Evolutionary conservation across 2,888 invertebrate genomes (phyloP).

Genomic region (Drosophila nigricruria): DNA sequence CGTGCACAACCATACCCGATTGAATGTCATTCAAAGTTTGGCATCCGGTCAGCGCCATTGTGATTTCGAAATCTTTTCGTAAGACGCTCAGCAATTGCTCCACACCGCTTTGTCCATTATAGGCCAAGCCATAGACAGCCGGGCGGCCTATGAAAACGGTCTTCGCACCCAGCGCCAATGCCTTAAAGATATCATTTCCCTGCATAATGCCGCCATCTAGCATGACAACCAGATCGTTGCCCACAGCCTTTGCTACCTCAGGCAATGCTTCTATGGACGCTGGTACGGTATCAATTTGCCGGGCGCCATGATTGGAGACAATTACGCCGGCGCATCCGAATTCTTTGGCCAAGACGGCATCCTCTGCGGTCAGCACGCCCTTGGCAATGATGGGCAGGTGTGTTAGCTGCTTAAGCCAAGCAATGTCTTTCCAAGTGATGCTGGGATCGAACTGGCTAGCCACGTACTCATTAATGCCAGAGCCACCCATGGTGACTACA

Average conservation of each 20-base stretch:
- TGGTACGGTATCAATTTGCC: conserved; percentile 90
- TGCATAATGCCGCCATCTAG: conserved; percentile 94
- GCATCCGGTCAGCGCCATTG: conserved; percentile 92
- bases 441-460: conserved; percentile 91
- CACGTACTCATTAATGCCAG: conserved; percentile 93
- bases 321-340: conserved; percentile 92
- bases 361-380: conserved; percentile 94
- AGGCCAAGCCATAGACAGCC: conserved; percentile 93
- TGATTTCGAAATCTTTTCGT: conserved; percentile 90
- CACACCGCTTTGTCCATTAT: conserved; percentile 92
- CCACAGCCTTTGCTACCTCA: conserved; percentile 91
- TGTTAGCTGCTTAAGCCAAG: conserved; percentile 93
- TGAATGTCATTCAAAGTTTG: conserved; percentile 88
- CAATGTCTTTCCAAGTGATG: conserved; percentile 94
- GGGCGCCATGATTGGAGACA: conserved; percentile 97
- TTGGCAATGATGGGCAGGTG: conserved; percentile 93
- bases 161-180: conserved; percentile 95
- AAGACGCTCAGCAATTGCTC: conserved; percentile 90
- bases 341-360: conserved; percentile 91
- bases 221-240: conserved; percentile 91
- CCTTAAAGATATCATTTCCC: conserved; percentile 96
- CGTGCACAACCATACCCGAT: conserved; percentile 89
- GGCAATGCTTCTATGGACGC: conserved; percentile 94
- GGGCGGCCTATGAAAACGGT: conserved; percentile 96
- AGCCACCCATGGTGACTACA: conserved; percentile 84